Conservation (phyloP, 2,113 vertebrate genomes). For the Zapornia atra region DNA sequence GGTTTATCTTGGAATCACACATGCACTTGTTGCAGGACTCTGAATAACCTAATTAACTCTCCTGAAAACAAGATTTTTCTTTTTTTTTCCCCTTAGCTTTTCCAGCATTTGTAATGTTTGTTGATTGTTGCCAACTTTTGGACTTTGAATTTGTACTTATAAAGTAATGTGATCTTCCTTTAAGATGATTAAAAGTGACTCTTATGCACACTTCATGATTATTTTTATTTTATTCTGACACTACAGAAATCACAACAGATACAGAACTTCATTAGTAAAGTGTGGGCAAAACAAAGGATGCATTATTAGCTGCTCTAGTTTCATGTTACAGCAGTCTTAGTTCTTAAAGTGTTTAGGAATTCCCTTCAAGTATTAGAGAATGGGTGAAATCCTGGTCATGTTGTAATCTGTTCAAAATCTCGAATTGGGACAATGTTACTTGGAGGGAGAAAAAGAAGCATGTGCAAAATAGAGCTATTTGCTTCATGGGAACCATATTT, state of each 20-base stretch:
- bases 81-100: not conserved
- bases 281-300: not conserved
- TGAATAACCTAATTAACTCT: not conserved
- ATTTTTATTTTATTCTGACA: not conserved
- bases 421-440: not conserved
- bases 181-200: not conserved
- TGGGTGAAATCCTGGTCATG: slow-evolving; percentile 3
- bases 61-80: not conserved
- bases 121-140: not conserved
- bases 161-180: not conserved
- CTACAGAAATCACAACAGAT: not conserved
- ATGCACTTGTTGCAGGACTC: not conserved
- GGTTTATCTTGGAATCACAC: not conserved
- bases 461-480: not conserved
- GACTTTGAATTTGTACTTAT: not conserved
- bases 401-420: not conserved
- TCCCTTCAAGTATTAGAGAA: slow-evolving; percentile 17
- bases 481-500: not conserved
- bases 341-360: slow-evolving; percentile 32
- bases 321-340: not conserved
- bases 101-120: not conserved
- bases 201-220: not conserved
- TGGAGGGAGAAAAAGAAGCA: not conserved
- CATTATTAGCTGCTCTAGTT: slow-evolving; percentile 8
- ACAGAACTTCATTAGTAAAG: not conserved